phyloP scores from a whole-genome alignment of 2,797 vertebrate genomes.

The Crocodylus rhombifer region DNA sequence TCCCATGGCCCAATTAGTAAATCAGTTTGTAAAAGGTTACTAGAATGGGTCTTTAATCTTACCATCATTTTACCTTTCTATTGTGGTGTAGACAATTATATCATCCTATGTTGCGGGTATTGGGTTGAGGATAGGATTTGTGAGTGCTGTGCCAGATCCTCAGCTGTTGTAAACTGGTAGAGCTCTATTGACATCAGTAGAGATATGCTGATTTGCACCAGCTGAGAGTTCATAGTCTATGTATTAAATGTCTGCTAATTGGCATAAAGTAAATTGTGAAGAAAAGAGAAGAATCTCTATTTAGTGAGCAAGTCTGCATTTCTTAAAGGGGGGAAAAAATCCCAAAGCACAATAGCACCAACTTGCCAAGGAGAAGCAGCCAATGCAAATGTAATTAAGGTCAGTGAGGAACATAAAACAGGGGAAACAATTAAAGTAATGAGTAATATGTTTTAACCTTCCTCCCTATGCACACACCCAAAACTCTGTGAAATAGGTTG shows the following conservation, averaged over 20 bases:
- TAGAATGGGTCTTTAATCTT: conserved; percentile 24
- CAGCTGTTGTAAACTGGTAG: neutral
- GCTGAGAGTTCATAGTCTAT: neutral
- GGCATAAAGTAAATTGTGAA: neutral
- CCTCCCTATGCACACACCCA: accelerated
- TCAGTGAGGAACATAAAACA: neutral
- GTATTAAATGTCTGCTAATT: neutral
- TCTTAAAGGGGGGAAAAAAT: neutral
- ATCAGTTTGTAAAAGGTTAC: conserved; percentile 46
- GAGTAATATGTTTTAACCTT: neutral
- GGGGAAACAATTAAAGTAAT: neutral
- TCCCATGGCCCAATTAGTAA: conserved; percentile 54
- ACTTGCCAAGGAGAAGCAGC: neutral
- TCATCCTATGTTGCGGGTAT: neutral
- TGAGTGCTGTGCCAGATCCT: neutral
- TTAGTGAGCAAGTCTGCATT: accelerated
- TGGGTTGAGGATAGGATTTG: neutral
- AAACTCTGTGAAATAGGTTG: accelerated
- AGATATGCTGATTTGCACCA: neutral
- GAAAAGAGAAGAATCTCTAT: neutral
- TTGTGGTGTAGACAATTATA: neutral
- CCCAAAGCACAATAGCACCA: neutral
- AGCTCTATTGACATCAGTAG: neutral
- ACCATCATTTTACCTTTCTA: conserved; percentile 3
- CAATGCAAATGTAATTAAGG: neutral